A percentile compares a stretch with the other conserved stretches of the same genome.
phyloP scores from a whole-genome alignment of 2,888 invertebrate genomes.

The Leucophenga maculata region DNA sequence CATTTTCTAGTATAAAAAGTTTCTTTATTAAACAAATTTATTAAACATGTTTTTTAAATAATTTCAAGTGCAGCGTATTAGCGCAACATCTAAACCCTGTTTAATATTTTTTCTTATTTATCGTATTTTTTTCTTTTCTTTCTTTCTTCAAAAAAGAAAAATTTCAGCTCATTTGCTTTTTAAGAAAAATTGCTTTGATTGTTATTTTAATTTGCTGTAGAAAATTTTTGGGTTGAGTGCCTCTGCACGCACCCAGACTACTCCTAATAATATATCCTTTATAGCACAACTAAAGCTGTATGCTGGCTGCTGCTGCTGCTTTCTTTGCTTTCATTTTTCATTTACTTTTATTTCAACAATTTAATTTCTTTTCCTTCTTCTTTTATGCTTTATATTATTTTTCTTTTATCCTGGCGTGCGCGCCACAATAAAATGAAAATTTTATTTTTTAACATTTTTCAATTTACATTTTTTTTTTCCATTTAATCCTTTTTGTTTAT shows the following conservation, averaged over 20 bases:
- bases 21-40: too few species aligned
- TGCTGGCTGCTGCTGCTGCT: too few species aligned
- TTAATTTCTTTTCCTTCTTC: conserved; percentile 26
- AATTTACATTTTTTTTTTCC: conserved; percentile 39
- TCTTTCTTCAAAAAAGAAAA: conserved; percentile 7
- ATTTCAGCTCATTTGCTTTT: conserved; percentile 23
- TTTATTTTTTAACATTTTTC: conserved; percentile 29
- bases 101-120: background rate
- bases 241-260: background rate
- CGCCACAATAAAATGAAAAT: background rate
- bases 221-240: background rate
- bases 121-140: conserved; percentile 16
- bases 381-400: conserved; percentile 32
- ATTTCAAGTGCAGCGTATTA: too few species aligned
- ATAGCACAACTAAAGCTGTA: background rate
- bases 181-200: conserved; percentile 20
- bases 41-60: too few species aligned
- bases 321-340: conserved; percentile 23
- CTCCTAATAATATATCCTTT: too few species aligned
- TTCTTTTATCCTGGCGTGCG: conserved; percentile 53
- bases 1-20: too few species aligned
- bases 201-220: conserved; percentile 18
- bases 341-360: conserved; percentile 26
- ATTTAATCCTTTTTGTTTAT: conserved; percentile 45
- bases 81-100: too few species aligned